Evolutionary conservation across 2,888 invertebrate genomes (phyloP).

Genomic region (Melieria crassipennis): DNA sequence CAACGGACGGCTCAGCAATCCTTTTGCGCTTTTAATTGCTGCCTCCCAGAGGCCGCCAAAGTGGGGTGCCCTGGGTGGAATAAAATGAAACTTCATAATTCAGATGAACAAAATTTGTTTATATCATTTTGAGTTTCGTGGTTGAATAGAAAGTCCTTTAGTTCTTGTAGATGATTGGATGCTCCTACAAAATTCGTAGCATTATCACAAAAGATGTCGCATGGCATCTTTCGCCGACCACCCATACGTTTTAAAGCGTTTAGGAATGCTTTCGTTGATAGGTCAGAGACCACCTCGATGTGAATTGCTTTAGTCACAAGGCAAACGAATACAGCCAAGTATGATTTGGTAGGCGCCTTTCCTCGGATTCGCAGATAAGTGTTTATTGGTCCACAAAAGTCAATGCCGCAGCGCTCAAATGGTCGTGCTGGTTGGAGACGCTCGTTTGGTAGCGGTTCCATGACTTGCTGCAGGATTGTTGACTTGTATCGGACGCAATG

Average conservation of each 20-base stretch:
- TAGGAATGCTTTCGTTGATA: slow-evolving; percentile 2
- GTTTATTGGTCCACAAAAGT: too few relatives aligned
- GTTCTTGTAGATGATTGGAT: slow-evolving; percentile 14
- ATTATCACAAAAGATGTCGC: slow-evolving; percentile 9
- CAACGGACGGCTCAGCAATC: slow-evolving; percentile 16
- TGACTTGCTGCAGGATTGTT: slow-evolving; percentile 31
- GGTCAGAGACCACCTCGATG: neutral
- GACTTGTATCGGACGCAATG: slow-evolving; percentile 27
- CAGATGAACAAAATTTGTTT: slow-evolving; percentile 12
- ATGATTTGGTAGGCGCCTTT: neutral
- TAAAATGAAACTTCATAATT: slow-evolving; percentile 26
- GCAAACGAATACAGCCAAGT: too few relatives aligned
- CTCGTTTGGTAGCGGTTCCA: slow-evolving; percentile 29
- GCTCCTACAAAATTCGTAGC: slow-evolving; percentile 28
- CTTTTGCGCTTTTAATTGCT: slow-evolving; percentile 30
- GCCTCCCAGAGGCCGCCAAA: slow-evolving; percentile 34
- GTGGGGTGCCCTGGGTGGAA: slow-evolving; percentile 37
- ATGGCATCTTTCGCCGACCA: slow-evolving; percentile 8
- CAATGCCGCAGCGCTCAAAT: slow-evolving; percentile 1
- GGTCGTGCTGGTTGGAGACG: slow-evolving; percentile 26
- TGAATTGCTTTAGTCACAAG: neutral
- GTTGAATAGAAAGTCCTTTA: slow-evolving; percentile 5
- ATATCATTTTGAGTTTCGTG: slow-evolving; percentile 1
- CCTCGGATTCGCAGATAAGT: neutral
- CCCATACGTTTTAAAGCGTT: slow-evolving; percentile 16